Conservation (phyloP, 2,888 invertebrate species). For the Netelia inedita region DNA sequence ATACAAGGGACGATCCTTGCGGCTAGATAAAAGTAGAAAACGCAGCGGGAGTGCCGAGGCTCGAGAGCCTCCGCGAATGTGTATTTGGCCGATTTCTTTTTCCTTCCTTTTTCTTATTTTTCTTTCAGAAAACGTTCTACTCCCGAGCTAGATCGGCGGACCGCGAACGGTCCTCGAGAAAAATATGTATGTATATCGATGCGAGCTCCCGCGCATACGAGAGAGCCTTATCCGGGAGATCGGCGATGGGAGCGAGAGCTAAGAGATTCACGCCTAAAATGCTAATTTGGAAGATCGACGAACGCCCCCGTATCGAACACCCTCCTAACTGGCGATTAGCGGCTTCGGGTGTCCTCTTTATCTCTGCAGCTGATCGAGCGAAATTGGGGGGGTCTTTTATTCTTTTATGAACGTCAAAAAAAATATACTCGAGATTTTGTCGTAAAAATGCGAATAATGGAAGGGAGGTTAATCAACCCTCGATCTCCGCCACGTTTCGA, state of each 20-base stretch:
- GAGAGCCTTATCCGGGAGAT: conserved; percentile 60
- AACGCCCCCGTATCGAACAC: conserved; percentile 68
- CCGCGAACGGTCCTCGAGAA: conserved; percentile 36
- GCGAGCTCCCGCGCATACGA: conserved; percentile 55
- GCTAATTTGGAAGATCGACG: conserved; percentile 78
- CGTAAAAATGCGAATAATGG: conserved; percentile 26
- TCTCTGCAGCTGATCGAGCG: conserved; percentile 52
- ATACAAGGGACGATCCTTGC: conserved; percentile 30
- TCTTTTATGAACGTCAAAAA: conserved; percentile 42
- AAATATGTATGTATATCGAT: conserved; percentile 49
- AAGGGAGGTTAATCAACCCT: conserved; percentile 19
- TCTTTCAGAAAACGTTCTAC: conserved; percentile 15
- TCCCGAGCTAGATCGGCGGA: conserved; percentile 38
- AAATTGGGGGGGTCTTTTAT: conserved; percentile 43
- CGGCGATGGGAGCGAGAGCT: conserved; percentile 64
- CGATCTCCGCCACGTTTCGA: conserved; percentile 12
- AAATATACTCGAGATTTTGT: conserved; percentile 34
- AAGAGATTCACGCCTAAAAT: conserved; percentile 79
- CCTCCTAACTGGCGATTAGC: conserved; percentile 76
- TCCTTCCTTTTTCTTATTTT: background rate
- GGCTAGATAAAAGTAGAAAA: conserved; percentile 48
- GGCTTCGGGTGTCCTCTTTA: conserved; percentile 61
- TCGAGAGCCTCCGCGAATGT: conserved; percentile 23
- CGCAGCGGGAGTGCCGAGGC: conserved; percentile 7
- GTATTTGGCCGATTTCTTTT: conserved; percentile 11